Percentiles rank a stretch among this genome's conserved stretches.
Evolutionary conservation across 2,797 vertebrate genomes (phyloP).

Genomic region (Chaetophractus vellerosus): DNA sequence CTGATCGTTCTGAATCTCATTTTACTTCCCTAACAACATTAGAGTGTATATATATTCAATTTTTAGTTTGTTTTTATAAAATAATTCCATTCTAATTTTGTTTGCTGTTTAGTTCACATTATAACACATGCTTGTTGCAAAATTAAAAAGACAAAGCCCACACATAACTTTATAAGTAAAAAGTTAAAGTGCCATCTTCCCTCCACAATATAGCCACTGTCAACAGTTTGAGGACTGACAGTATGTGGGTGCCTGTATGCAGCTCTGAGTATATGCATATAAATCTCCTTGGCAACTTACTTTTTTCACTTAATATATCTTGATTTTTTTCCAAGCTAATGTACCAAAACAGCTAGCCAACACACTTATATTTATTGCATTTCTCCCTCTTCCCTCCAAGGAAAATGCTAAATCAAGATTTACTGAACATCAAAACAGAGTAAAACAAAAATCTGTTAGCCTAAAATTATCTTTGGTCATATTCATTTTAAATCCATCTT

Average conservation of each 20-base stretch:
- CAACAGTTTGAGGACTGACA: not conserved
- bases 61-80: not conserved
- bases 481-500: conserved; percentile 26
- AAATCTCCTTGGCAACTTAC: not conserved
- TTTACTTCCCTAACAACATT: not conserved
- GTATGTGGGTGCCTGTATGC: rapidly evolving
- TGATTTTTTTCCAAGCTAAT: conserved; percentile 9
- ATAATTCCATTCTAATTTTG: not conserved
- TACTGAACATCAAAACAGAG: conserved; percentile 33
- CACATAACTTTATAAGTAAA: conserved; percentile 58
- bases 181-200: conserved; percentile 21
- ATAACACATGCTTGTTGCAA: not conserved
- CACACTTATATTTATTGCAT: not conserved
- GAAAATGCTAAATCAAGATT: conserved; percentile 39
- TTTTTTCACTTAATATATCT: not conserved
- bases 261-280: not conserved
- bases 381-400: not conserved
- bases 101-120: conserved; percentile 31
- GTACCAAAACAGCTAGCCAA: not conserved
- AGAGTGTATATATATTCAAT: not conserved
- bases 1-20: not conserved
- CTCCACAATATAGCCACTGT: not conserved
- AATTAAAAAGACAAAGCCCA: not conserved
- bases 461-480: conserved; percentile 15
- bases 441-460: not conserved